A percentile compares a stretch with the other conserved stretches of the same genome.
phyloP scores from a whole-genome alignment of 1,140 invertebrate species.

The Euwallacea fornicatus region DNA sequence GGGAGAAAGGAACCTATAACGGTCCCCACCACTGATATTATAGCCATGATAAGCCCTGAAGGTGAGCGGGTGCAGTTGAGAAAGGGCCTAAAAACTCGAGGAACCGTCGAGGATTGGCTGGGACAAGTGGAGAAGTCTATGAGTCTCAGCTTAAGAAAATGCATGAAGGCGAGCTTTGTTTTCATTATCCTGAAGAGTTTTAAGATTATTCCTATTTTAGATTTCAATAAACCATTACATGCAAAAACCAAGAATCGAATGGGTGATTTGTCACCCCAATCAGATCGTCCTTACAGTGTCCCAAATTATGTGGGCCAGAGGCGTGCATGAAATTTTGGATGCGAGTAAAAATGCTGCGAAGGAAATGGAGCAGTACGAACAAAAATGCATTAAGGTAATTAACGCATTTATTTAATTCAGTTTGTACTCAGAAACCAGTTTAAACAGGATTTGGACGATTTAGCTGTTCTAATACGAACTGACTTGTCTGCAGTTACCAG shows the following conservation, averaged over 20 bases:
- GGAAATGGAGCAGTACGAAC: constrained; percentile 68
- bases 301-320: constrained; percentile 82
- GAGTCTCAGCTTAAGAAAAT: constrained; percentile 72
- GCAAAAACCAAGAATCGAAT: constrained; percentile 59
- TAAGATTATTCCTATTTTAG: not conserved
- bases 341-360: constrained; percentile 53
- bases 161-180: constrained; percentile 63
- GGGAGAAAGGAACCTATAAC: constrained; percentile 30
- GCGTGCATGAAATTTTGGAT: constrained; percentile 73
- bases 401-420: not conserved
- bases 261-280: constrained; percentile 62
- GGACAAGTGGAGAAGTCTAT: constrained; percentile 84
- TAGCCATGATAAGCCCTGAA: constrained; percentile 86
- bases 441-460: constrained; percentile 69
- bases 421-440: not conserved
- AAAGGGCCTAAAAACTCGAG: constrained; percentile 76
- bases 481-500: constrained; percentile 70
- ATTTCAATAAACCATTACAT: constrained; percentile 66
- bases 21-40: constrained; percentile 74
- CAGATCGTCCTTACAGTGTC: constrained; percentile 76
- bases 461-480: constrained; percentile 75
- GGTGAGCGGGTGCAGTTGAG: constrained; percentile 74
- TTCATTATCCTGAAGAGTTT: not conserved
- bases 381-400: constrained; percentile 61
- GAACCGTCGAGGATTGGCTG: constrained; percentile 88